Base-by-base conservation (phyloP, 1,140 invertebrate species). In the Drosophila parvula region DNA sequence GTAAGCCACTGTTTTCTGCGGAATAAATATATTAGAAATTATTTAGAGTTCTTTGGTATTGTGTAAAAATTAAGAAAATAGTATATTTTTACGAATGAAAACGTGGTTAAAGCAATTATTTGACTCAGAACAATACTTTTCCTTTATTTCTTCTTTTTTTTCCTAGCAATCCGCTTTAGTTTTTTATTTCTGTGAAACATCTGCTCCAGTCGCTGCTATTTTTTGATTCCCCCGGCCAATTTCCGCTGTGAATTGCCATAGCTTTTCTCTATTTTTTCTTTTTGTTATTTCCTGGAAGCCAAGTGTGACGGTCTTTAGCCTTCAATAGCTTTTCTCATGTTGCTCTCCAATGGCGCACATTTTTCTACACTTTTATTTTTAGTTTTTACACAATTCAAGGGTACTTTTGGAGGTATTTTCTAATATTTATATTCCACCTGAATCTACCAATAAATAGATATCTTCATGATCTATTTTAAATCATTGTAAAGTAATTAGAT, bases 241-340 rank as follows among this genome's bases (percentile, higher is more conserved):
- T 63, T 69, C 45, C 41, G 53, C 18, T 59, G 36, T 32, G 41
- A 64, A 45, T 30, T 48, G 27, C 16, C 36, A 12, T 61, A 6
- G 18, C n/a, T 61, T 18, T 45, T 34, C 27, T 50, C 27, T 27
- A 12, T 30, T 50, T 36, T 63, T 16, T 27, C 10, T 30, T 50
- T 36, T 63, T 16, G 9, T 9, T 36, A 63, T 47, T 30, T 50
- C 12, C 51, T 14, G 51, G 18, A 38, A 53, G 32, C 22, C 34
- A 53, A 53, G 11, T 34, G 50, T 34, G 50, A 40, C 12, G 14
- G 28, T 68, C 12, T 61, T 47, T 43, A 36, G 64, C n/a, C 58
- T 68, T 51, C 64, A 63, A 28, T 50, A 5, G 45, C 36, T 38
- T 22, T 22, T 53, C 50, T 36, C 32, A 38, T 53, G 32, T 9